Base-by-base conservation (phyloP, 1,140 invertebrate genomes). In the Melipona quadrifasciata region DNA sequence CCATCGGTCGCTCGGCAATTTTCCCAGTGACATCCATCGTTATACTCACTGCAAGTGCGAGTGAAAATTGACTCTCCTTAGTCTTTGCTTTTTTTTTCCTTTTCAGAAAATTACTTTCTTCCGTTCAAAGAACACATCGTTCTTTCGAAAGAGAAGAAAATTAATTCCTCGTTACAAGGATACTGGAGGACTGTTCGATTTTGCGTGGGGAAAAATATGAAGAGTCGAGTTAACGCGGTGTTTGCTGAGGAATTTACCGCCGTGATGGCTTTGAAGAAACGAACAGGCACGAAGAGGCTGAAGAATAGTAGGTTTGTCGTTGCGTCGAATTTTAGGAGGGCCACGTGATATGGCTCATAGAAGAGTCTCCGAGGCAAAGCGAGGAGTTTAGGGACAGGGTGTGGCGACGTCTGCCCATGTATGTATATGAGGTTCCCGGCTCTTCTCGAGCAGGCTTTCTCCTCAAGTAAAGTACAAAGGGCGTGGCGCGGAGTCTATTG, bases 401-500 rank as follows among this genome's bases (percentile, higher is more conserved):
- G 83, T 68, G 87, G n/a, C n/a, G n/a, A 86, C 67, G 71, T 70
- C 74, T 76, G 77, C 31, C 64, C 65, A 53, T 78, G 27, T 65
- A 47, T n/a, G n/a, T n/a, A n/a, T n/a, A n/a, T n/a, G n/a, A 79
- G 39, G 65, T 80, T 67, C 34, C 64, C 55, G 8, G 27, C 11
- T 27, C 34, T 64, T 70, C 76, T 70, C 39, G 47, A 88, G 53
- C 27, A 71, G n/a, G 53, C 27, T n/a, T n/a, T n/a, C n/a, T 57
- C 57, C 27, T 31, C n/a, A n/a, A n/a, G n/a, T n/a, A 39, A 83
- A 68, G 75, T 73, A 80, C 21, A 55, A 89, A 80, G 84, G 79
- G 65, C 57, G 74, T 82, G 82, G 82, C 21, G 85, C 53, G 86
- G 17, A 61, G 14, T 17, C 58, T 34, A 79, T 85, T 87, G 72